A percentile compares a stretch with the other conserved stretches of the same genome.
phyloP scores from a whole-genome alignment of 2,888 invertebrate species.

The Quadroppia sp. region DNA sequence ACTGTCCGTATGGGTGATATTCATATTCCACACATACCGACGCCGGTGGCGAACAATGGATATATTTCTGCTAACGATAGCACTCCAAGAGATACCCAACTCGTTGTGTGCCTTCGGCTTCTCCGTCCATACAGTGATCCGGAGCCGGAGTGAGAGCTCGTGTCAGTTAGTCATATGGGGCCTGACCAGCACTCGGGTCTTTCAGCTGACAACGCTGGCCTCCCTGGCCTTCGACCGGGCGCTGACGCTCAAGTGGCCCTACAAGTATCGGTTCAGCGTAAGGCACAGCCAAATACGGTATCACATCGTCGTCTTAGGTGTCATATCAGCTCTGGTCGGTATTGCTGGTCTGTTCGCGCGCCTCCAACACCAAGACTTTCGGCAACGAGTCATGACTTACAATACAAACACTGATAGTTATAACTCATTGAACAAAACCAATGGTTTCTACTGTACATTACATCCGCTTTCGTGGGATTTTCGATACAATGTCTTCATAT shows the following conservation, averaged over 20 bases:
- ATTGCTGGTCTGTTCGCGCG: constrained; percentile 58
- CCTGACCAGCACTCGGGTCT: constrained; percentile 57
- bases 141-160: constrained; percentile 44
- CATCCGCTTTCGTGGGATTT: constrained; percentile 57
- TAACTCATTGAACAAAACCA: constrained; percentile 40
- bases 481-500: constrained; percentile 57
- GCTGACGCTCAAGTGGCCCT: constrained; percentile 52
- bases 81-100: constrained; percentile 51
- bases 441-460: constrained; percentile 52
- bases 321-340: constrained; percentile 58
- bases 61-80: constrained; percentile 56
- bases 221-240: constrained; percentile 57
- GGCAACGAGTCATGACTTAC: neutral
- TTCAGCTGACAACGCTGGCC: constrained; percentile 57
- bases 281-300: constrained; percentile 54
- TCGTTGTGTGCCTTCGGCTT: constrained; percentile 47
- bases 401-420: constrained; percentile 43
- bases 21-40: constrained; percentile 58
- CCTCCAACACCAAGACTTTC: constrained; percentile 26
- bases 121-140: constrained; percentile 46
- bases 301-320: constrained; percentile 58
- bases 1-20: constrained; percentile 52
- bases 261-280: constrained; percentile 51
- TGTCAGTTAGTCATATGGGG: constrained; percentile 58
- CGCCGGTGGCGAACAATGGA: constrained; percentile 58